A percentile compares a stretch with the other conserved stretches of the same genome.
Evolutionary conservation across 1,140 invertebrate species (phyloP).

Genomic region (Drosophila bocqueti): DNA sequence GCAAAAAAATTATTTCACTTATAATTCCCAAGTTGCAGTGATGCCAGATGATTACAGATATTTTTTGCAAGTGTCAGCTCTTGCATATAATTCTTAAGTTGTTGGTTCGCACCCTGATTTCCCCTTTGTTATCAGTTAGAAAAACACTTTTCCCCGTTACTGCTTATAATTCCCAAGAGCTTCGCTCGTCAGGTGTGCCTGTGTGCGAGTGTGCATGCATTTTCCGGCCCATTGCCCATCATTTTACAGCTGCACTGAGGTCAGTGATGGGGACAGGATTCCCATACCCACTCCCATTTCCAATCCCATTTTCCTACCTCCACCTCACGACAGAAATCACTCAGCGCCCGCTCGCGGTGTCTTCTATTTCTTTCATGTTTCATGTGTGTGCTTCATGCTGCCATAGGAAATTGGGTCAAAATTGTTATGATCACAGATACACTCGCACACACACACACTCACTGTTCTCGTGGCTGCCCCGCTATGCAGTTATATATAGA

Average conservation of each 20-base stretch:
- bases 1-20: not conserved
- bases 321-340: slow-evolving; percentile 48
- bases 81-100: not conserved
- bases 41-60: not conserved
- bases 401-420: slow-evolving; percentile 77
- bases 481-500: slow-evolving; percentile 80
- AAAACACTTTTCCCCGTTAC: not conserved
- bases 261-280: slow-evolving; percentile 66
- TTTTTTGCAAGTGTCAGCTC: not conserved
- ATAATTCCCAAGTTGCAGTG: not conserved
- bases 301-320: slow-evolving; percentile 31
- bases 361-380: slow-evolving; percentile 61
- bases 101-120: not conserved
- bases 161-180: not conserved
- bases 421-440: slow-evolving; percentile 81
- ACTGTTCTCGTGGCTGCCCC: slow-evolving; percentile 27
- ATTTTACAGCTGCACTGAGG: slow-evolving; percentile 73
- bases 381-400: slow-evolving; percentile 42
- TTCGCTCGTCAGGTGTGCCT: slow-evolving; percentile 14
- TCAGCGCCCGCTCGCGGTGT: slow-evolving; percentile 39
- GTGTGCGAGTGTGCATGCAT: slow-evolving; percentile 13
- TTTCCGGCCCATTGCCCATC: slow-evolving; percentile 62
- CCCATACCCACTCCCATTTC: not conserved
- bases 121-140: not conserved
- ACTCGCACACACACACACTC: slow-evolving; percentile 18